A percentile compares a stretch with the other conserved stretches of the same genome.
Evolutionary conservation across 2,113 vertebrate genomes (phyloP).

Genomic region (Hippocampus abdominalis): DNA sequence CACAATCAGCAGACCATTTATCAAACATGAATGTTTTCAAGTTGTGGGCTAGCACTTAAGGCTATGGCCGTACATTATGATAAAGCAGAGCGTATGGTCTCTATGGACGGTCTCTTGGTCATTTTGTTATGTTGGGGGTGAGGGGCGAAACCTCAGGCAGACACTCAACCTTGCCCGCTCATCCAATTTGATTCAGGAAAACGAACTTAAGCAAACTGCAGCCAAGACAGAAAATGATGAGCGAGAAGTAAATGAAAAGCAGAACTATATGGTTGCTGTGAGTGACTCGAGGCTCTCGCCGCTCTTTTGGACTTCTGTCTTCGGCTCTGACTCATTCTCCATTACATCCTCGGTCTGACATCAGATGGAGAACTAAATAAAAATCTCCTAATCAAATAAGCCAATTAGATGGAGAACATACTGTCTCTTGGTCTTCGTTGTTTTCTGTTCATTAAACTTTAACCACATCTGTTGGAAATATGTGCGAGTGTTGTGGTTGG

Average conservation of each 20-base stretch:
- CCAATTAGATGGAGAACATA: conserved; percentile 47
- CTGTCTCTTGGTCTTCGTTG: conserved; percentile 37
- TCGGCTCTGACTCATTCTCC: conserved; percentile 64
- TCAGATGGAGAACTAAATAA: conserved; percentile 47
- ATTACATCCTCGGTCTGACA: conserved; percentile 52
- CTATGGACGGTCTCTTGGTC: conserved; percentile 17
- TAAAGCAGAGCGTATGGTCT: conserved; percentile 24
- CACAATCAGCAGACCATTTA: conserved; percentile 42
- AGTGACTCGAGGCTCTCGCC: conserved; percentile 27
- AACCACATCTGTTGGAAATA: conserved; percentile 36
- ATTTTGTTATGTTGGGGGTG: conserved; percentile 33
- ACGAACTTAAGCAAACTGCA: conserved; percentile 32
- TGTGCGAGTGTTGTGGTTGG: conserved; percentile 12
- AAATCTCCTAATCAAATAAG: conserved; percentile 56
- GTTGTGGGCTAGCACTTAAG: conserved; percentile 20
- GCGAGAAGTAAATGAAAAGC: conserved; percentile 36
- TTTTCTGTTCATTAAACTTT: conserved; percentile 32
- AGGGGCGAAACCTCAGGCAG: conserved; percentile 17
- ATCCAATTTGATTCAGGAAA: conserved; percentile 29
- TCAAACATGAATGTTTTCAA: conserved; percentile 30
- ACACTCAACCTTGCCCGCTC: conserved; percentile 11
- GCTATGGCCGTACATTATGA: conserved; percentile 23
- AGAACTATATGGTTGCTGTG: conserved; percentile 27
- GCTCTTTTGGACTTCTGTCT: conserved; percentile 23
- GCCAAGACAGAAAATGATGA: conserved; percentile 15